Evolutionary conservation across 2,797 vertebrate genomes (phyloP).

Genomic region (Cuculus canorus): DNA sequence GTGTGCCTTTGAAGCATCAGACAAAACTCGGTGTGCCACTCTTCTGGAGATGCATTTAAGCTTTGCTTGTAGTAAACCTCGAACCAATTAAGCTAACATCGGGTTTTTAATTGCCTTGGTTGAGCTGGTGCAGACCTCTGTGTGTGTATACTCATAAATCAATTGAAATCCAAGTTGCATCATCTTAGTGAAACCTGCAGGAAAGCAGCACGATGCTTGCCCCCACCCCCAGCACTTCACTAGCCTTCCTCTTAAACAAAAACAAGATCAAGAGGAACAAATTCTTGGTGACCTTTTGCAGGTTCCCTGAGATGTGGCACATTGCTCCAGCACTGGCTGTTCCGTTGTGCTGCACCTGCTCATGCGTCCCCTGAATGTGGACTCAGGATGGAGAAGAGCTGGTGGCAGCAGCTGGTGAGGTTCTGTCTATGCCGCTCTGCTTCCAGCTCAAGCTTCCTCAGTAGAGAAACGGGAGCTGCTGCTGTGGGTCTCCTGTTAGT

Average conservation of each 20-base stretch:
- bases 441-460: neutral
- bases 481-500: neutral
- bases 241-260: neutral
- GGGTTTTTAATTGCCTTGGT: slow-evolving; percentile 55
- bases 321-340: neutral
- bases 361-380: neutral
- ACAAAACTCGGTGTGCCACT: neutral
- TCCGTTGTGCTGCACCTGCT: neutral
- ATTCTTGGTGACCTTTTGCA: neutral
- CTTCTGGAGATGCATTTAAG: neutral
- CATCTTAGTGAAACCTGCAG: neutral
- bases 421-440: neutral
- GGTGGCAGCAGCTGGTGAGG: neutral
- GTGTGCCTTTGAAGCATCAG: neutral
- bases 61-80: slow-evolving; percentile 8
- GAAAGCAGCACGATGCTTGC: neutral
- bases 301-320: neutral
- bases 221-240: neutral
- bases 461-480: neutral
- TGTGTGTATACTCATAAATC: slow-evolving; percentile 24
- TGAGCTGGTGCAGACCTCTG: slow-evolving; percentile 1
- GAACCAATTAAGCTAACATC: slow-evolving; percentile 33
- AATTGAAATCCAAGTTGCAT: neutral
- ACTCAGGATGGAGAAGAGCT: too few species aligned
- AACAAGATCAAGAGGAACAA: neutral